These are phyloP conservation scores for Allophyes oxyacanthae DNA, from an alignment of 2,888 invertebrate genomes.

Conservation along the genomic window DNA sequence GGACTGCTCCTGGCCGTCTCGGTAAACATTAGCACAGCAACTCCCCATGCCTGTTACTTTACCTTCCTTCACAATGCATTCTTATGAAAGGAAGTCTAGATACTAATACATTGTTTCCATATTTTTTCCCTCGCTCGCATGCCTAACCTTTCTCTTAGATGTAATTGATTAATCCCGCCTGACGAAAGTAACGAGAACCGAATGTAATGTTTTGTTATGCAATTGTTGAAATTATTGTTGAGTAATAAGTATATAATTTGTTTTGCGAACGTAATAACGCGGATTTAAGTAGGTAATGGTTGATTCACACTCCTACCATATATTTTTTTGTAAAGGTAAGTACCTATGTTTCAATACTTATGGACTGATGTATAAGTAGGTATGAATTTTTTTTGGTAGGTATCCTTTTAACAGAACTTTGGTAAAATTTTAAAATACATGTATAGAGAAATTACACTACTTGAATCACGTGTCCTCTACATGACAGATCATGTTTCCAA, in stretches of 20 bases:
- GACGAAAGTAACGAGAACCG: slow-evolving; percentile 48
- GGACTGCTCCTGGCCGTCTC: slow-evolving; percentile 56
- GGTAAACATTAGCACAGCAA: slow-evolving; percentile 64
- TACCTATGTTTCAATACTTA: too few relatives aligned
- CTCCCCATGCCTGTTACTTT: slow-evolving; percentile 52
- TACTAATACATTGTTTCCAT: slow-evolving; percentile 33
- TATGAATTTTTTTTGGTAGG: too few relatives aligned
- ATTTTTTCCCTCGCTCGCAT: slow-evolving; percentile 39
- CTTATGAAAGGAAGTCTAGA: slow-evolving; percentile 42
- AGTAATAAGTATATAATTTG: slow-evolving; percentile 39
- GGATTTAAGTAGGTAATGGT: background rate
- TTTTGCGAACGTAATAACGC: slow-evolving; percentile 11
- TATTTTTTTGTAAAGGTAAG: too few relatives aligned
- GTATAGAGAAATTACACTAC: background rate
- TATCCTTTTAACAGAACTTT: too few relatives aligned
- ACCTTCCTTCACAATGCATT: slow-evolving; percentile 46
- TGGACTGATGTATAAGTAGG: too few relatives aligned
- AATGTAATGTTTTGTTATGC: slow-evolving; percentile 44
- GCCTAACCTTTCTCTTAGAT: slow-evolving; percentile 46
- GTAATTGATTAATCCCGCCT: slow-evolving; percentile 56
- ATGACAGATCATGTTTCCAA: slow-evolving; percentile 20
- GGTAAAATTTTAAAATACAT: background rate
- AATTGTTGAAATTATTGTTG: slow-evolving; percentile 50
- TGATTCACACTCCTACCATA: too few relatives aligned
- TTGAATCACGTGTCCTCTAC: background rate